Evolutionary conservation across 2,888 invertebrate genomes (phyloP), one percentile per base, ranked within the genome.

Genomic region (Apamea monoglypha): DNA sequence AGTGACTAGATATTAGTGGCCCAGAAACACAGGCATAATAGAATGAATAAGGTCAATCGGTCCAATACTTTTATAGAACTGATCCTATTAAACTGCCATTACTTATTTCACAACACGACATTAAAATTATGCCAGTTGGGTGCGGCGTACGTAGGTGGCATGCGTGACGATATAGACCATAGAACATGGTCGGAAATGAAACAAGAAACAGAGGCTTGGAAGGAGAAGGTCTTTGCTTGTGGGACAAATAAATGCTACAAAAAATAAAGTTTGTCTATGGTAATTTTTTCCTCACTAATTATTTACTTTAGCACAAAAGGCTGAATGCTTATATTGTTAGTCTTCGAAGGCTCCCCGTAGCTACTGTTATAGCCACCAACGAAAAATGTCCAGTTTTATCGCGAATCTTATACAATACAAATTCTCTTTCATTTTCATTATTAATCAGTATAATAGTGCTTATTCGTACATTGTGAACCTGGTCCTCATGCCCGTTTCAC

Each of bases 1-100:
- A 6, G 6, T 29, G 18, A 29, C 61, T 59, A 59, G 14, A 56
- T 56, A 56, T 61, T 29, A 18, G 8, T 63, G 18, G 63, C 18
- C 63, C 21, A 63, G 18, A 63, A 32, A 36, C 59, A 66, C 47
- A 32, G 12, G 3, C 25, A 0, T 67, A 40, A 10, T 29, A 36
- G 6, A 69, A 78, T 78, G 32, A 78, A 78, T 40, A 32, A 78
- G 79, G 32, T 63, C 69, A 78, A 61, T 78, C 36, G 68, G 25
- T 61, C 8, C 47, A 40, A 69, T 25, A 78, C 18, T 78, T 67
- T 32, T 69, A 44, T 61, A n/a, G 21, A 78, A 70, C 61, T 69
- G 78, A 78, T 78, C 70, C 25, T 70, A 4, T 16, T 78, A 25
- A 50, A 78, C 69, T 61, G 21, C 18, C 40, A 78, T 78, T 32